These are phyloP conservation scores for Dione juno DNA, from an alignment of 2,888 invertebrate species.

Conservation along the genomic window DNA sequence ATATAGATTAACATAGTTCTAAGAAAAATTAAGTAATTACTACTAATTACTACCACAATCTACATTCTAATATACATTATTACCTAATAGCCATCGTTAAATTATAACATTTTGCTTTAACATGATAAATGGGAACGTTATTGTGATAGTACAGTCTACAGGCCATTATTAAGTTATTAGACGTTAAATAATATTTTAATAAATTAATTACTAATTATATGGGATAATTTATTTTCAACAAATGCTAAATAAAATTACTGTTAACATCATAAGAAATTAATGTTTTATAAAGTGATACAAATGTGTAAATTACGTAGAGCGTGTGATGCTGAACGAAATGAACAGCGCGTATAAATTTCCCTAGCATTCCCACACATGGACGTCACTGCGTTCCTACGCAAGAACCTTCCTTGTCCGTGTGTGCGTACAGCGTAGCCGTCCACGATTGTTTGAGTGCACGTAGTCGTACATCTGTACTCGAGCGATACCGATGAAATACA, in stretches of 20 bases:
- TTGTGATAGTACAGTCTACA: not conserved
- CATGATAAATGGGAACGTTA: not conserved
- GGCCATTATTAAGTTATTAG: not conserved
- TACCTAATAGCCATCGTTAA: too few relatives aligned
- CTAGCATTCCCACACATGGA: slow-evolving; percentile 76
- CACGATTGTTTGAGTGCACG: slow-evolving; percentile 65
- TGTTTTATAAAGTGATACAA: slow-evolving; percentile 75
- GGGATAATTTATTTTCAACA: slow-evolving; percentile 7
- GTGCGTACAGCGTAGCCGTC: slow-evolving; percentile 45
- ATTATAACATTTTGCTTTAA: not conserved
- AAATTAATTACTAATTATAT: slow-evolving; percentile 1
- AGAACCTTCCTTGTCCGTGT: slow-evolving; percentile 49
- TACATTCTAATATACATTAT: too few relatives aligned
- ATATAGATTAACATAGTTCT: not conserved
- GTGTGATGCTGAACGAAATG: slow-evolving; percentile 65
- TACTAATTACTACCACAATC: too few relatives aligned
- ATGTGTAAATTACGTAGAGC: slow-evolving; percentile 75
- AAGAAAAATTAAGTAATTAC: too few relatives aligned
- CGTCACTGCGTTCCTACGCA: slow-evolving; percentile 62
- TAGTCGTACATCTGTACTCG: slow-evolving; percentile 55
- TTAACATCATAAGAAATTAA: slow-evolving; percentile 68
- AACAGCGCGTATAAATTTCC: slow-evolving; percentile 79
- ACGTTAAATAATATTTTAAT: not conserved
- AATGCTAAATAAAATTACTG: slow-evolving; percentile 62
- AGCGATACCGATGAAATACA: slow-evolving; percentile 42